phyloP scores from a whole-genome alignment of 2,888 invertebrate genomes.

The Spilarctia lutea region DNA sequence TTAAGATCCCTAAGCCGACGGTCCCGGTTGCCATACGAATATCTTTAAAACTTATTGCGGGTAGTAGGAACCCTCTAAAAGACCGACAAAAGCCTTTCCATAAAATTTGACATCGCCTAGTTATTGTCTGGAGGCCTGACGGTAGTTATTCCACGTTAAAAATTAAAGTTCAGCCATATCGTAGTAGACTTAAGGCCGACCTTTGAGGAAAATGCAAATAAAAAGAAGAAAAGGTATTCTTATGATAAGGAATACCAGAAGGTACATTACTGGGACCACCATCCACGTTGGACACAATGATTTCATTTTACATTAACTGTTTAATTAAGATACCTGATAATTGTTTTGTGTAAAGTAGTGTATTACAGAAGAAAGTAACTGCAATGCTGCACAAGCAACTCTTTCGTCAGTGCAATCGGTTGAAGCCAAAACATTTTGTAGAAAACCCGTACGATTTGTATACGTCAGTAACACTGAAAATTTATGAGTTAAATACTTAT shows the following conservation, averaged over 20 bases:
- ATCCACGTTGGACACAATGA: background rate
- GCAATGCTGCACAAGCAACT: constrained; percentile 74
- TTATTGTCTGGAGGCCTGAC: too few relatives aligned
- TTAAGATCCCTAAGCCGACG: too few relatives aligned
- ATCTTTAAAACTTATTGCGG: too few relatives aligned
- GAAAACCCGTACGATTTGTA: constrained; percentile 69
- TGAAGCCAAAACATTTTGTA: constrained; percentile 65
- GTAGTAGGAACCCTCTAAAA: too few relatives aligned
- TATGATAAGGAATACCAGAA: background rate
- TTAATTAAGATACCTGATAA: constrained; percentile 63
- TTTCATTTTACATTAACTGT: background rate
- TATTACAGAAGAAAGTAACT: constrained; percentile 71
- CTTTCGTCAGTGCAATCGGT: constrained; percentile 64
- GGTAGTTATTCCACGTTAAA: too few relatives aligned
- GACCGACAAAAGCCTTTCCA: too few relatives aligned
- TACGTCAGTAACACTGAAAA: constrained; percentile 70
- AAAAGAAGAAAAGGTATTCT: too few relatives aligned
- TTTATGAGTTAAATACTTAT: background rate
- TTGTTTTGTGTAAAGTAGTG: constrained; percentile 73
- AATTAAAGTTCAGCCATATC: too few relatives aligned
- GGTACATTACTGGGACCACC: background rate
- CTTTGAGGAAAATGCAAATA: too few relatives aligned
- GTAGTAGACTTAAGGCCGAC: too few relatives aligned
- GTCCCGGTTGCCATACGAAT: too few relatives aligned
- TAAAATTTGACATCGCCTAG: too few relatives aligned